Conservation (phyloP, 2,797 vertebrate species). For the Oophaga sylvatica region DNA sequence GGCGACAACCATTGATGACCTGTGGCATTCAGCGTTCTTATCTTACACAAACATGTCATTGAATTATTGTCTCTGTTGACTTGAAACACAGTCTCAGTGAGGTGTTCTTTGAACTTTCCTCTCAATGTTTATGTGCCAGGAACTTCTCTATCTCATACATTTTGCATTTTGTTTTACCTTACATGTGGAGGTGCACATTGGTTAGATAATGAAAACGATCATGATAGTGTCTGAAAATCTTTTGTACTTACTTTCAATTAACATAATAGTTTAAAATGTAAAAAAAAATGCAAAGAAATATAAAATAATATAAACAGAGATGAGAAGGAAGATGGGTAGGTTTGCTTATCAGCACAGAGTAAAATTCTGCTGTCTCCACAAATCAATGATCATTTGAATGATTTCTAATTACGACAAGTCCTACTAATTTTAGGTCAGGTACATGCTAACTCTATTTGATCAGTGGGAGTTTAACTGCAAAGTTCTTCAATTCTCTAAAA, state of each 20-base stretch:
- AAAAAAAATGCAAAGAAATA: not conserved
- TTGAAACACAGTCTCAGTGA: slow-evolving; percentile 27
- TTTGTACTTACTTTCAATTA: not conserved
- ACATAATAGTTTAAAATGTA: not conserved
- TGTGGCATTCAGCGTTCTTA: slow-evolving; percentile 49
- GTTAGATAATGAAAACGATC: not conserved
- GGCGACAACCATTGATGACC: slow-evolving; percentile 58
- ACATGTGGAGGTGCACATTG: not conserved
- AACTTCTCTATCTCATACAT: not conserved
- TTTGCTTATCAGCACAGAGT: not conserved
- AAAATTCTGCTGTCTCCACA: not conserved
- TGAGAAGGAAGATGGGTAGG: not conserved
- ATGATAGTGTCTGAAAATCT: too few relatives aligned
- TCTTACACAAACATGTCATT: slow-evolving; percentile 60
- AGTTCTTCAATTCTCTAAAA: not conserved
- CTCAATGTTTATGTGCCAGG: not conserved
- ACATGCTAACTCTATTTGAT: not conserved
- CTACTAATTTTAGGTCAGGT: not conserved
- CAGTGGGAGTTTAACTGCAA: not conserved
- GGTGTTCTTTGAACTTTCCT: slow-evolving; percentile 49
- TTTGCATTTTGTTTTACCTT: not conserved
- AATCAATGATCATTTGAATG: not conserved
- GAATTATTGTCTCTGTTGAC: slow-evolving; percentile 49
- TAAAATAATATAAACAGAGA: not conserved
- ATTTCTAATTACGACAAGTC: not conserved